Evolutionary conservation across 2,888 invertebrate genomes (phyloP).

Genomic region (Caenorhabditis sulstoni): DNA sequence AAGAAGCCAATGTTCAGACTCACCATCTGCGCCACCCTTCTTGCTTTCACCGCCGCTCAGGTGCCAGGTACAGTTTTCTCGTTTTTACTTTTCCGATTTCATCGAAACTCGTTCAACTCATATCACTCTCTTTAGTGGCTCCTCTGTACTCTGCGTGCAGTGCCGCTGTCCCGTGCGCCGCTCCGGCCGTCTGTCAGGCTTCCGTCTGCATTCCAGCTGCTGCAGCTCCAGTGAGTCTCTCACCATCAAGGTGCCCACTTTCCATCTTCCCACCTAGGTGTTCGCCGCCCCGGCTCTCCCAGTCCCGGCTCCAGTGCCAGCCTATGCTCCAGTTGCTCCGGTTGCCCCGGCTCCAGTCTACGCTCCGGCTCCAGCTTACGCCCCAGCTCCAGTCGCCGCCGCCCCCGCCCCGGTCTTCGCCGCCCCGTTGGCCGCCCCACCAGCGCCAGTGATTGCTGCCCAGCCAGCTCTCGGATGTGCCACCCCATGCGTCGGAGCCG

Average conservation of each 20-base stretch:
- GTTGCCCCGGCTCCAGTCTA: conserved; percentile 57
- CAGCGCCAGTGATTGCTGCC: conserved; percentile 58
- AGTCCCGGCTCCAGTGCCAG: conserved; percentile 49
- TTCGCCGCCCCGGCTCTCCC: conserved; percentile 53
- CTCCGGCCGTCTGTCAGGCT: conserved; percentile 72
- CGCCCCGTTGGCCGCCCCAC: conserved; percentile 48
- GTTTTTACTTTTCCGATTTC: background rate
- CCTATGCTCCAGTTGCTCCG: conserved; percentile 53
- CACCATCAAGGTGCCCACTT: background rate
- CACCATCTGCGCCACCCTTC: conserved; percentile 59
- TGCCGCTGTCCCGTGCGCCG: conserved; percentile 70
- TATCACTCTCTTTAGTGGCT: conserved; percentile 57
- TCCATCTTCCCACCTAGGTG: background rate
- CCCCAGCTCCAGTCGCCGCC: conserved; percentile 53
- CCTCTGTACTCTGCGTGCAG: conserved; percentile 75
- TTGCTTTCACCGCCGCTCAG: conserved; percentile 59
- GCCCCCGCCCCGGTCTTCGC: conserved; percentile 66
- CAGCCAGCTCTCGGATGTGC: conserved; percentile 64
- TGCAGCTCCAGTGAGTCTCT: conserved; percentile 51
- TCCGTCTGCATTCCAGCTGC: conserved; percentile 70
- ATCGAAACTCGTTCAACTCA: background rate
- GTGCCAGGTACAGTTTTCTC: conserved; percentile 53
- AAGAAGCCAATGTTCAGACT: conserved; percentile 61
- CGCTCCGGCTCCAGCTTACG: conserved; percentile 59
- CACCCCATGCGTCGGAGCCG: conserved; percentile 68